phyloP scores from a whole-genome alignment of 2,113 vertebrate species.

The Laticauda laticaudata region DNA sequence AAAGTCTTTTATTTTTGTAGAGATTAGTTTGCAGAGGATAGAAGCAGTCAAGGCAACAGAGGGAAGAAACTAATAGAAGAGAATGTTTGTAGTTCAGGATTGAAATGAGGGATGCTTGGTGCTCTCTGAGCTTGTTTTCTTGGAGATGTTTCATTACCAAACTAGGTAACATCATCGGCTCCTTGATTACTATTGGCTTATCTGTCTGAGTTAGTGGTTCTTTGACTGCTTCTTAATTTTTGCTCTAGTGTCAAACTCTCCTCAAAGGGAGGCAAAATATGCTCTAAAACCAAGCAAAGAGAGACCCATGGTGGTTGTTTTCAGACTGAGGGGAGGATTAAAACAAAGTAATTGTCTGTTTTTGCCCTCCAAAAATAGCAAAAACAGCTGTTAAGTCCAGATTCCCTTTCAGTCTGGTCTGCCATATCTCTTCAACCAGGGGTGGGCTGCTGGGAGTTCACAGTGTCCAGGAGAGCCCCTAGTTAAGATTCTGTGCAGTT shows the following conservation, averaged over 20 bases:
- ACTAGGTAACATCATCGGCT: neutral
- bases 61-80: neutral
- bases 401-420: neutral
- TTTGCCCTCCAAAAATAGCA: neutral
- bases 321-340: neutral
- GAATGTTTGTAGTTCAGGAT: neutral
- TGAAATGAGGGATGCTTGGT: neutral
- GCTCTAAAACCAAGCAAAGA: neutral
- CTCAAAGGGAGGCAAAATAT: neutral
- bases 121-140: neutral
- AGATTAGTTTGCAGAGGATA: neutral
- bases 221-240: neutral
- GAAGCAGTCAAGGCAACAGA: neutral
- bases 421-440: neutral
- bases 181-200: neutral
- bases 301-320: neutral
- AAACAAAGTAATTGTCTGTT: neutral
- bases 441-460: no score
- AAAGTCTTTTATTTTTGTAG: neutral
- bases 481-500: no score
- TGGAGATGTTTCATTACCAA: neutral
- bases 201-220: neutral
- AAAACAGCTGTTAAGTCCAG: neutral
- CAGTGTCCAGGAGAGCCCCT: no score
- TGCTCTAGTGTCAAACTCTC: neutral